Percentiles rank a stretch among this genome's conserved stretches.
Evolutionary conservation across 2,888 invertebrate species (phyloP).

Genomic region (Drosophila parthenogenetica): DNA sequence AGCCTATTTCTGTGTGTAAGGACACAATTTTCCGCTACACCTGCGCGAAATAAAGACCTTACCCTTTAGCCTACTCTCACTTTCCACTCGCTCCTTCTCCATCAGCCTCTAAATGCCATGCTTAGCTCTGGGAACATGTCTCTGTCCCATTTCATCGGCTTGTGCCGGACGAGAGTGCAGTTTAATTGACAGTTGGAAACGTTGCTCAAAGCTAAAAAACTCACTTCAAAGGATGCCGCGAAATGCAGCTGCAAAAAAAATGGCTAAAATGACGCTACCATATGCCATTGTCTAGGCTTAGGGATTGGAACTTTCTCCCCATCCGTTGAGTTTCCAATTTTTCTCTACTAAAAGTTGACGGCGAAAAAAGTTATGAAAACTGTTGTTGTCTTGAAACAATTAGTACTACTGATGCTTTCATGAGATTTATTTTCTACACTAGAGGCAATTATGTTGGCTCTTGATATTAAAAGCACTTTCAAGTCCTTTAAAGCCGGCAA

Average conservation of each 20-base stretch:
- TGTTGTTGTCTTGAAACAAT: neutral
- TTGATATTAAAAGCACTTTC: neutral
- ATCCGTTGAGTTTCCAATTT: neutral
- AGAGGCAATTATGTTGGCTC: neutral
- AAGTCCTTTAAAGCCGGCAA: conserved; percentile 14
- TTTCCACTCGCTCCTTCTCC: neutral
- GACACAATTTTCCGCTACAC: conserved; percentile 65
- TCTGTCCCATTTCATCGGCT: conserved; percentile 47
- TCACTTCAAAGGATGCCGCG: conserved; percentile 64
- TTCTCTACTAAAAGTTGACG: conserved; percentile 2
- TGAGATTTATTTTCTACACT: neutral
- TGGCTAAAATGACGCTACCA: conserved; percentile 30
- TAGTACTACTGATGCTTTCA: neutral
- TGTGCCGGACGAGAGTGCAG: conserved; percentile 58
- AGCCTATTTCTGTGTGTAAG: conserved; percentile 36
- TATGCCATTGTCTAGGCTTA: conserved; percentile 53
- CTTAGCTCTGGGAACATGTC: conserved; percentile 37
- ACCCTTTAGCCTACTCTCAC: neutral
- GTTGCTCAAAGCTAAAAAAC: conserved; percentile 57
- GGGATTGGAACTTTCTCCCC: conserved; percentile 4
- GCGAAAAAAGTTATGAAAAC: conserved; percentile 1
- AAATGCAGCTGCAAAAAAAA: conserved; percentile 43
- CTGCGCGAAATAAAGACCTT: conserved; percentile 52
- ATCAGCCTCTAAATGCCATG: conserved; percentile 50
- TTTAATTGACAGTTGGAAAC: conserved; percentile 68